Percentiles rank a stretch among this genome's conserved stretches.
phyloP scores from a whole-genome alignment of 2,797 vertebrate species.

The Pipistrellus nathusii region DNA sequence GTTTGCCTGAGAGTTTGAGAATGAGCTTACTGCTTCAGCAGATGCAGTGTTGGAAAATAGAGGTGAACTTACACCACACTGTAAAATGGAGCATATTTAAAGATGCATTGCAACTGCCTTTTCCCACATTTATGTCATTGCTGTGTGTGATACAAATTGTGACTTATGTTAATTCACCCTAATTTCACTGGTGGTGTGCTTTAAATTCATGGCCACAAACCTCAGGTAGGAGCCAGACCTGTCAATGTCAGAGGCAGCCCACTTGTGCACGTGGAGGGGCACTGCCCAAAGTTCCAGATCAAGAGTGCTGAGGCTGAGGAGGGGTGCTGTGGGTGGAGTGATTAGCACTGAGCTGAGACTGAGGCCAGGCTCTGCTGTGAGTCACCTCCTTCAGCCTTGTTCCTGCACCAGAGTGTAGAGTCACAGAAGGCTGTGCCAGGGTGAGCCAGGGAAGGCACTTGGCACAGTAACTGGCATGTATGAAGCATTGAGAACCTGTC shows the following conservation, averaged over 20 bases:
- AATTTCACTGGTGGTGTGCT: neutral
- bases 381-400: neutral
- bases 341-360: neutral
- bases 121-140: neutral
- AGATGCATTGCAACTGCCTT: neutral
- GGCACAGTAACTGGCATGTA: accelerated
- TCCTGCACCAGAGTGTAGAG: neutral
- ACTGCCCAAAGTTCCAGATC: neutral
- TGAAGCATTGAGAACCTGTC: neutral
- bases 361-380: neutral
- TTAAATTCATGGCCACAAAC: neutral
- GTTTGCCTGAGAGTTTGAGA: neutral
- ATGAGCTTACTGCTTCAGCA: neutral
- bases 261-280: accelerated
- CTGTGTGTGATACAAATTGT: neutral
- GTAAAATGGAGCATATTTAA: neutral
- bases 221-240: neutral
- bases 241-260: neutral
- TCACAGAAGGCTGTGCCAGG: neutral
- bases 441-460: neutral
- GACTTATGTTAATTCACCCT: neutral
- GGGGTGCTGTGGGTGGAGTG: neutral
- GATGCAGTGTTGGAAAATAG: neutral
- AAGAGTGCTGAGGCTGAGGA: neutral
- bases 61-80: neutral